Conservation (phyloP, 2,888 invertebrate species). For the Agrochola lota region DNA sequence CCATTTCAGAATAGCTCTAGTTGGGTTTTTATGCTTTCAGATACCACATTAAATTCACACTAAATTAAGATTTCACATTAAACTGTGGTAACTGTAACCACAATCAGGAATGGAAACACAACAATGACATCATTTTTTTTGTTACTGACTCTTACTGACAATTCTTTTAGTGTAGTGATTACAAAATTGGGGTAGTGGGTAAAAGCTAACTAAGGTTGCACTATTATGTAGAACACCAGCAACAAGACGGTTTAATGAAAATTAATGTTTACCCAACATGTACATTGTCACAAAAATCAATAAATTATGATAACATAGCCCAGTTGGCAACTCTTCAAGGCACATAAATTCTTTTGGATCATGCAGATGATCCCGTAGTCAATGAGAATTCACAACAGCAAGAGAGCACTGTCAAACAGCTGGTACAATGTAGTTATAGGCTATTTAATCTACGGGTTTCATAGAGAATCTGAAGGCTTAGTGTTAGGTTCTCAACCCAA, state of each 20-base stretch:
- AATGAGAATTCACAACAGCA: neutral
- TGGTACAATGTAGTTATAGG: neutral
- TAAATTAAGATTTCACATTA: neutral
- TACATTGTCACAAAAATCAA: slow-evolving; percentile 17
- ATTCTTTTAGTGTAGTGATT: neutral
- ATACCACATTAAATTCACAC: no score
- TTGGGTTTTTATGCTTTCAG: neutral
- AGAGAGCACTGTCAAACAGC: neutral
- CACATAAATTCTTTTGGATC: slow-evolving; percentile 28
- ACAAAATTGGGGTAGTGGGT: neutral
- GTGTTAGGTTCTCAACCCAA: neutral
- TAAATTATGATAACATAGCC: slow-evolving; percentile 21
- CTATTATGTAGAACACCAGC: neutral
- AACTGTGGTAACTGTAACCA: no score
- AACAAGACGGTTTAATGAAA: neutral
- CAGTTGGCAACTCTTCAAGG: slow-evolving; percentile 28
- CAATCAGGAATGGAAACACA: neutral
- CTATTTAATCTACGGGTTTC: neutral
- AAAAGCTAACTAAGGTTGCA: neutral
- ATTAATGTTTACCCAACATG: neutral
- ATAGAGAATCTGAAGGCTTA: neutral
- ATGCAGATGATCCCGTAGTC: neutral
- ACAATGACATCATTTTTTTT: neutral
- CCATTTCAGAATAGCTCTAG: no score
- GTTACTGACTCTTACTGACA: neutral